Percentiles rank a stretch among this genome's conserved stretches.
These are phyloP conservation scores for Hartigia nigra DNA, from an alignment of 2,888 invertebrate species.

Conservation along the genomic window DNA sequence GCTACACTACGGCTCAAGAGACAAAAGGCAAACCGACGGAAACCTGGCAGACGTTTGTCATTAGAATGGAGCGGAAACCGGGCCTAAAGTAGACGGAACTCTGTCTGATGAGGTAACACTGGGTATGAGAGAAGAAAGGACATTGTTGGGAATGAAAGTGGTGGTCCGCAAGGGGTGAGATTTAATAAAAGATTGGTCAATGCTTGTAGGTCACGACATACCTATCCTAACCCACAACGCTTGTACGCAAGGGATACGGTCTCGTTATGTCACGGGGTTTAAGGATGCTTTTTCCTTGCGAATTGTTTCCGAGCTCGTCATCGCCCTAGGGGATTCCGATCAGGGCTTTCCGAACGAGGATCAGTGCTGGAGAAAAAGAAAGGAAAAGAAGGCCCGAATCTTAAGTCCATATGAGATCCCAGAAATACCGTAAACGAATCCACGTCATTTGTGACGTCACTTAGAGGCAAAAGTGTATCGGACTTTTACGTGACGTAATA, in stretches of 20 bases:
- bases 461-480: not conserved
- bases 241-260: conserved; percentile 19
- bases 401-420: not conserved
- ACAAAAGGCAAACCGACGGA: conserved; percentile 24
- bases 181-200: conserved; percentile 53
- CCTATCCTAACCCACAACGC: conserved; percentile 15
- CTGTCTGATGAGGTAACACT: conserved; percentile 44
- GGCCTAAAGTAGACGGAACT: conserved; percentile 53
- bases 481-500: not conserved
- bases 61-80: conserved; percentile 52
- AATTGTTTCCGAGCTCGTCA: conserved; percentile 16
- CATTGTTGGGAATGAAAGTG: conserved; percentile 23
- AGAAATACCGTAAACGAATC: not conserved
- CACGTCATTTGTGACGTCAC: not conserved
- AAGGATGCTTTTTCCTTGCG: conserved; percentile 18
- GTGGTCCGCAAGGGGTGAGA: conserved; percentile 35
- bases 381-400: not conserved
- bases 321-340: conserved; percentile 16
- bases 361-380: not conserved
- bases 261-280: conserved; percentile 14
- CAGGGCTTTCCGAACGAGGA: conserved; percentile 8
- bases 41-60: conserved; percentile 53
- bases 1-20: not conserved
- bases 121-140: conserved; percentile 19
- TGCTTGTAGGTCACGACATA: conserved; percentile 28